Evolutionary conservation across 2,113 vertebrate species (phyloP).

Genomic region (Danionella cerebrum): DNA sequence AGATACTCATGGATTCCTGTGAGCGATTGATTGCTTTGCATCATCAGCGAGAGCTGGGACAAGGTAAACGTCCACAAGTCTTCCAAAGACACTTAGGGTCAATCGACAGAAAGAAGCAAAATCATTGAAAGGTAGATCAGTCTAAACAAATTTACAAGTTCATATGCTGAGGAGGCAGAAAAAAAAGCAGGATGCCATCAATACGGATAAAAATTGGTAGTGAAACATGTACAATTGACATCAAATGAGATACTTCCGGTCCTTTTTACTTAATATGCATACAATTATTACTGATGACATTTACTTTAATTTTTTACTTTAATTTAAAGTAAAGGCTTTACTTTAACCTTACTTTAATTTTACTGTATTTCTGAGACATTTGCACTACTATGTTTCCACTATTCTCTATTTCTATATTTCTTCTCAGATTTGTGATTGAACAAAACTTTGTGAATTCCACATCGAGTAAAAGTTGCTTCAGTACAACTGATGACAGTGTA

Average conservation of each 20-base stretch:
- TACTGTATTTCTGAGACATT: neutral
- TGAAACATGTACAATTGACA: neutral
- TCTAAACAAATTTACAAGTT: slow-evolving; percentile 23
- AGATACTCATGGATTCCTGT: slow-evolving; percentile 5
- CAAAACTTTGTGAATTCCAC: no score
- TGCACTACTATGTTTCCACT: neutral
- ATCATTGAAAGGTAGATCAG: slow-evolving; percentile 22
- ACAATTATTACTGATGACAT: no score
- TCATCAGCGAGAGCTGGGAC: neutral
- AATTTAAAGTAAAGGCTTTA: no score
- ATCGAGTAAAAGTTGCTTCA: no score
- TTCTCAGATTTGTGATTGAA: no score
- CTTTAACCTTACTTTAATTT: no score
- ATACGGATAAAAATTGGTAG: neutral
- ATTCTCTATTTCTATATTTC: no score
- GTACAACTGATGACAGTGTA: neutral
- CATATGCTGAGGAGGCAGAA: slow-evolving; percentile 6
- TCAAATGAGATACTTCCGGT: no score
- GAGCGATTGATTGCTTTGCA: slow-evolving; percentile 2
- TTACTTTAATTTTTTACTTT: no score
- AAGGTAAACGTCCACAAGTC: neutral
- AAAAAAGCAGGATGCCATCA: neutral
- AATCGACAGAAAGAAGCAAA: slow-evolving; percentile 3
- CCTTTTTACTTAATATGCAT: no score
- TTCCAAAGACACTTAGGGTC: slow-evolving; percentile 13